Conservation (phyloP, 1,140 invertebrate genomes). For the Hesperophylax magnus region DNA sequence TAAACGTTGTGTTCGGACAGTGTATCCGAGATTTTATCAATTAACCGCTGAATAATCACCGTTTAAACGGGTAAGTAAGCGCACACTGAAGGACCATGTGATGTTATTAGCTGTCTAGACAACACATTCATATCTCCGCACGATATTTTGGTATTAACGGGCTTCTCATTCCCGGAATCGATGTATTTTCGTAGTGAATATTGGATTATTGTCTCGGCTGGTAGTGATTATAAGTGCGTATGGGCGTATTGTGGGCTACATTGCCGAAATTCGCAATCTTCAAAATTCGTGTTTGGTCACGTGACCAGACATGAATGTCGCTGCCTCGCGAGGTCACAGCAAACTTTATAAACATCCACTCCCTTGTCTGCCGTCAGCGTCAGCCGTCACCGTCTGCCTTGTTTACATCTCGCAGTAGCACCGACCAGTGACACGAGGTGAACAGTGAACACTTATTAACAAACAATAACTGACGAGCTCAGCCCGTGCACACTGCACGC, state of each 20-base stretch:
- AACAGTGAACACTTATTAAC: neutral
- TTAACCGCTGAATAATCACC: constrained; percentile 25
- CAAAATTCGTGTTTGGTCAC: constrained; percentile 49
- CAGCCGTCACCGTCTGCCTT: neutral
- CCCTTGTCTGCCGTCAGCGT: neutral
- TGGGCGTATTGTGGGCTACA: constrained; percentile 27
- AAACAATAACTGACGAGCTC: neutral
- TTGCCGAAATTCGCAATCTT: constrained; percentile 45
- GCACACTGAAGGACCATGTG: constrained; percentile 38
- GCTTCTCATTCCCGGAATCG: constrained; percentile 25
- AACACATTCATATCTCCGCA: constrained; percentile 43
- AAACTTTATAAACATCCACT: constrained; percentile 47
- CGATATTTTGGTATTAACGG: constrained; percentile 45
- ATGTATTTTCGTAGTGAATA: neutral
- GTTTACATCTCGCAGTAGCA: constrained; percentile 25
- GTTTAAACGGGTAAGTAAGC: constrained; percentile 41
- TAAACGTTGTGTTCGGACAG: constrained; percentile 16
- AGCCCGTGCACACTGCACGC: neutral
- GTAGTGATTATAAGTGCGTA: neutral
- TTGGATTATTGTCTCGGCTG: constrained; percentile 20
- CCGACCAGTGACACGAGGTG: constrained; percentile 48
- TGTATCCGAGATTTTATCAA: constrained; percentile 19
- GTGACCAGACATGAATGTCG: constrained; percentile 48
- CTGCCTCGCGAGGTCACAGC: constrained; percentile 43
- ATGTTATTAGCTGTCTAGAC: constrained; percentile 47